phyloP scores from a whole-genome alignment of 30 jellyfish, hydroid and myxozoan species.

The Aurelia aurita complex sp. Pacific region DNA sequence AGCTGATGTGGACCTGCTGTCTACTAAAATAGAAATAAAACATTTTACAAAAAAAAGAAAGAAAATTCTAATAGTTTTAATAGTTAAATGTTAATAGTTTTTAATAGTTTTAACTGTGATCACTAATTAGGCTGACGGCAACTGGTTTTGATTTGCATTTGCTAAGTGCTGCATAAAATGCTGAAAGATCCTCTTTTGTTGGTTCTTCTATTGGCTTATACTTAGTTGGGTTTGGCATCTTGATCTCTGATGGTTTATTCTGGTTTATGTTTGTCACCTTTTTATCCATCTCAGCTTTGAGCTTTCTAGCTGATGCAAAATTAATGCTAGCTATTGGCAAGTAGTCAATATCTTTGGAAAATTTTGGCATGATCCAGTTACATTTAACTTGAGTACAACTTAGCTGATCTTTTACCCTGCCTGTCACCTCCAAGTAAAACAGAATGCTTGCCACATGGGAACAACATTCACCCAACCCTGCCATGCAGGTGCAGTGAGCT shows the following conservation, averaged over 20 bases:
- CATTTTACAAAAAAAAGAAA: no score
- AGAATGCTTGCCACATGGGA: slow-evolving; percentile 50
- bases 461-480: slow-evolving; percentile 69
- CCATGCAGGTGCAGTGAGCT: slow-evolving; percentile 63
- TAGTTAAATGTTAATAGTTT: no score
- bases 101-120: no score
- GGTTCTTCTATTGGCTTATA: slow-evolving; percentile 28
- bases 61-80: no score
- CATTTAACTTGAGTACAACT: slow-evolving; percentile 47
- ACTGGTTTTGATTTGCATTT: slow-evolving; percentile 46
- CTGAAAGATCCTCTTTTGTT: slow-evolving; percentile 1
- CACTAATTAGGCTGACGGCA: slow-evolving; percentile 29
- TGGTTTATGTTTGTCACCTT: no score
- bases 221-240: not conserved
- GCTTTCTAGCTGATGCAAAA: no score
- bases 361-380: slow-evolving; percentile 21
- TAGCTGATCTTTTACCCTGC: no score
- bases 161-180: slow-evolving; percentile 25
- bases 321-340: no score
- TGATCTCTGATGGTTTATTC: not conserved
- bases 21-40: no score
- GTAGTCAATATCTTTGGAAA: no score
- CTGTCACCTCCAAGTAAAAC: slow-evolving; percentile 31
- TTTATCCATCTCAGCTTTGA: no score
- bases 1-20: no score